Percentiles rank a stretch among this genome's conserved stretches.
Evolutionary conservation across 1,140 invertebrate species (phyloP).

Genomic region (Cylas formicarius): DNA sequence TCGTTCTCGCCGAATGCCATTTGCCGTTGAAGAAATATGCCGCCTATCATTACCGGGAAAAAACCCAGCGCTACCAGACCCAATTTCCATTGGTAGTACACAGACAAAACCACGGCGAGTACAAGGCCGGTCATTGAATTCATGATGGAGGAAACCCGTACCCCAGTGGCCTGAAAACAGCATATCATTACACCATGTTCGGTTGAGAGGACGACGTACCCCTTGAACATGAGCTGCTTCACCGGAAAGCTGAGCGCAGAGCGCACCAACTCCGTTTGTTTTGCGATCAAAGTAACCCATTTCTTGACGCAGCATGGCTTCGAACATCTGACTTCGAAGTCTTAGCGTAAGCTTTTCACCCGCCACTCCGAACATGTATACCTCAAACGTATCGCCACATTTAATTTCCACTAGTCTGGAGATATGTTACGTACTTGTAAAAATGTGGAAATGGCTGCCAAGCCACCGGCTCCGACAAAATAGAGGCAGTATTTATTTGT

Average conservation of each 20-base stretch:
- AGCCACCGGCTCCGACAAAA: slow-evolving; percentile 63
- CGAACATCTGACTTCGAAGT: slow-evolving; percentile 59
- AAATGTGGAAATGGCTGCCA: slow-evolving; percentile 63
- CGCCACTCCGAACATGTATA: slow-evolving; percentile 69
- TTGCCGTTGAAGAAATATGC: slow-evolving; percentile 68
- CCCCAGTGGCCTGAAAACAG: slow-evolving; percentile 61
- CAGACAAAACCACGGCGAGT: slow-evolving; percentile 61
- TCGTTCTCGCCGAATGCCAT: slow-evolving; percentile 25
- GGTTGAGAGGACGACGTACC: slow-evolving; percentile 45
- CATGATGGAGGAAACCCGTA: slow-evolving; percentile 67
- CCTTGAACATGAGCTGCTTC: slow-evolving; percentile 78
- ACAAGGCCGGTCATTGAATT: slow-evolving; percentile 68
- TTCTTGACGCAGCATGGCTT: slow-evolving; percentile 70
- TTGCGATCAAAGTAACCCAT: slow-evolving; percentile 76
- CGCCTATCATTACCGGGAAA: slow-evolving; percentile 67
- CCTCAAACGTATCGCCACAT: slow-evolving; percentile 31
- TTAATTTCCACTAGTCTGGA: slow-evolving; percentile 21
- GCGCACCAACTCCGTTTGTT: slow-evolving; percentile 68
- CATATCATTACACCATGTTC: too few species aligned
- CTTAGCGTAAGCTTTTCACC: slow-evolving; percentile 69
- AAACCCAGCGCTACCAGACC: slow-evolving; percentile 68
- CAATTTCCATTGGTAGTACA: slow-evolving; percentile 75
- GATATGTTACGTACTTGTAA: slow-evolving; percentile 48
- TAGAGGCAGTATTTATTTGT: slow-evolving; percentile 59
- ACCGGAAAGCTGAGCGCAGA: slow-evolving; percentile 69